Evolutionary conservation across 2,113 vertebrate genomes (phyloP).

Genomic region (Nyctibius bracteatus): DNA sequence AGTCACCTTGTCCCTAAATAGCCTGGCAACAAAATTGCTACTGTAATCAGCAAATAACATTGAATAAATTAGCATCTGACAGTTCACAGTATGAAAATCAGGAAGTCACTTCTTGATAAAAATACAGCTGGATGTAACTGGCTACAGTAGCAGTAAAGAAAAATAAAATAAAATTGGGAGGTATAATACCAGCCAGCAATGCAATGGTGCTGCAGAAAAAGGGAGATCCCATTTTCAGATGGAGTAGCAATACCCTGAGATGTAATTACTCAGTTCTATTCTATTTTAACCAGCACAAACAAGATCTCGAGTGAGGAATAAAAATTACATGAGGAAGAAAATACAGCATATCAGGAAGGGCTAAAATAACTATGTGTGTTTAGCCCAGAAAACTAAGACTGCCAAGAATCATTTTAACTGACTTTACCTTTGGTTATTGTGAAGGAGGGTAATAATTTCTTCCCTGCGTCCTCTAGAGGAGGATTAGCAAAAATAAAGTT

Average conservation of each 20-base stretch:
- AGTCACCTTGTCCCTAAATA: neutral
- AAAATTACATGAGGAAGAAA: neutral
- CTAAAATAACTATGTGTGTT: neutral
- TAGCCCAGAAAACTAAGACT: neutral
- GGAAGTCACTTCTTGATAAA: neutral
- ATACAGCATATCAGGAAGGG: neutral
- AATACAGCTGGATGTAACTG: neutral
- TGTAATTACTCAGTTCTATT: neutral
- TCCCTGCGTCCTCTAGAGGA: neutral
- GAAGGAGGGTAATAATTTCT: neutral
- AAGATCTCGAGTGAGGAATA: neutral
- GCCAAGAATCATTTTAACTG: neutral
- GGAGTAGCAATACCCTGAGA: neutral
- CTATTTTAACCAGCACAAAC: neutral
- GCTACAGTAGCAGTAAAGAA: neutral
- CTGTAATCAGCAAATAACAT: neutral
- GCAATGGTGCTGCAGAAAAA: neutral
- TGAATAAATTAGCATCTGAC: neutral
- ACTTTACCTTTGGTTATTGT: neutral
- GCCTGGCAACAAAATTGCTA: neutral
- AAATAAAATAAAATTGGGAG: neutral
- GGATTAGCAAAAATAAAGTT: neutral
- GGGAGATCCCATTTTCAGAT: neutral
- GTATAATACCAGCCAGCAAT: neutral
- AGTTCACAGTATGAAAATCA: neutral